A percentile compares a stretch with the other conserved stretches of the same genome.
These are phyloP conservation scores for Pongo pygmaeus DNA, from an alignment of 2,113 vertebrate genomes.

Conservation along the genomic window DNA sequence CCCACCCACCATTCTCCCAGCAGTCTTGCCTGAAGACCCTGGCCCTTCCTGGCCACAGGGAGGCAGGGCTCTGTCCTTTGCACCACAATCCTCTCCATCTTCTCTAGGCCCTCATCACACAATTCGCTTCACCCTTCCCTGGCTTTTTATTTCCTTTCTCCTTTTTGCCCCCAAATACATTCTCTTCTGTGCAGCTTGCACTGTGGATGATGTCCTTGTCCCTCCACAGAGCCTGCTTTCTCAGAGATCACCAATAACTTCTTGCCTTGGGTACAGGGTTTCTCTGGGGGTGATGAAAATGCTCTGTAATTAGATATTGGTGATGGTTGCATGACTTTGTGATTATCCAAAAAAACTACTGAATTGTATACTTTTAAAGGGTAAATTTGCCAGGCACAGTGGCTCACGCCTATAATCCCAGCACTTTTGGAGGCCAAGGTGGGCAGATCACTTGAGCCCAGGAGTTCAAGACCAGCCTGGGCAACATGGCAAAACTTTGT, in stretches of 20 bases:
- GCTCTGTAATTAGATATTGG: background rate
- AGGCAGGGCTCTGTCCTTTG: background rate
- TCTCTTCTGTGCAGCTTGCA: background rate
- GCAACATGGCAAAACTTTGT: background rate
- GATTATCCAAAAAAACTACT: background rate
- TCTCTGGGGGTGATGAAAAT: background rate
- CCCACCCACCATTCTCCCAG: accelerated
- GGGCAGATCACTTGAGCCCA: background rate
- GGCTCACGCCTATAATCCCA: background rate
- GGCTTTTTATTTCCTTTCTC: background rate
- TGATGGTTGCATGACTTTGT: background rate
- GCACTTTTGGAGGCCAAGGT: background rate
- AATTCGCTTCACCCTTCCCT: background rate
- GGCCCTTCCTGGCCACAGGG: background rate
- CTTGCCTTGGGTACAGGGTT: background rate
- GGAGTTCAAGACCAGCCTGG: background rate
- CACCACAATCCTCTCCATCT: background rate
- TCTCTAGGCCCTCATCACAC: background rate
- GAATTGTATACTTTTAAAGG: background rate
- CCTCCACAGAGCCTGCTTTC: background rate
- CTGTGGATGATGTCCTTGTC: background rate
- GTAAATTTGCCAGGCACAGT: background rate
- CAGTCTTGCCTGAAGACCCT: background rate
- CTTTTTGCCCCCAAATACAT: background rate
- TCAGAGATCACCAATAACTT: background rate